phyloP scores from a whole-genome alignment of 1,140 invertebrate species.

The Schmidtea mediterranea region DNA sequence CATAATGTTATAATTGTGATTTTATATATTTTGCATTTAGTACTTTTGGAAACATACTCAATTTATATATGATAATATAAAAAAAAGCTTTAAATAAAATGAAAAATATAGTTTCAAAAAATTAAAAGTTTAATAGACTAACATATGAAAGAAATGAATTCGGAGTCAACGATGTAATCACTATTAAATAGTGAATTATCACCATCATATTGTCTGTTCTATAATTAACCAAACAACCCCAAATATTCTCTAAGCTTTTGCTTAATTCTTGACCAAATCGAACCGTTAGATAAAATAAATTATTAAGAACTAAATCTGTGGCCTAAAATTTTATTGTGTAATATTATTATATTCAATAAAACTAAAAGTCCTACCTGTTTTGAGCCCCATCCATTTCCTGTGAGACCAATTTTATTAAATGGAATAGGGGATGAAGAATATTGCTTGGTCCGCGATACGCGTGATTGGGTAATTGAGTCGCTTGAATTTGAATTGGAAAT shows the following conservation, averaged over 20 bases:
- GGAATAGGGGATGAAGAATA: too few relatives aligned
- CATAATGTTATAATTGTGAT: too few relatives aligned
- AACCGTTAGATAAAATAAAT: conserved; percentile 84
- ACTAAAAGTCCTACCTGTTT: not conserved
- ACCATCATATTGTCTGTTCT: conserved; percentile 90
- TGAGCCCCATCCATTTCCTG: conserved; percentile 4
- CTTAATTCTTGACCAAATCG: conserved; percentile 36
- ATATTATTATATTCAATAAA: too few relatives aligned
- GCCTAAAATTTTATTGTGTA: conserved; percentile 33
- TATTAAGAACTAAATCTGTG: conserved; percentile 97
- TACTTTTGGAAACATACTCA: too few relatives aligned
- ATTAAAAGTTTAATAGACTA: too few relatives aligned
- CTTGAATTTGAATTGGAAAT: conserved; percentile 17
- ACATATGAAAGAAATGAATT: conserved; percentile 61
- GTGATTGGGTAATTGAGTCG: conserved; percentile 16
- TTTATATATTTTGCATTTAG: too few relatives aligned
- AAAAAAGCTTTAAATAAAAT: too few relatives aligned
- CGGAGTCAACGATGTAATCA: conserved; percentile 76
- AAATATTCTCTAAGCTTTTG: conserved; percentile 51
- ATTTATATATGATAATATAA: too few relatives aligned
- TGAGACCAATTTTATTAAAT: conserved; percentile 1
- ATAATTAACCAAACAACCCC: conserved; percentile 69
- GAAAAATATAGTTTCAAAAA: too few relatives aligned
- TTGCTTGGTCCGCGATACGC: too few relatives aligned
- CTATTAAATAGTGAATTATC: conserved; percentile 82